Evolutionary conservation across 2,113 vertebrate species (phyloP), one percentile per base, ranked within the genome.

Genomic region (Phoenicopterus ruber): DNA sequence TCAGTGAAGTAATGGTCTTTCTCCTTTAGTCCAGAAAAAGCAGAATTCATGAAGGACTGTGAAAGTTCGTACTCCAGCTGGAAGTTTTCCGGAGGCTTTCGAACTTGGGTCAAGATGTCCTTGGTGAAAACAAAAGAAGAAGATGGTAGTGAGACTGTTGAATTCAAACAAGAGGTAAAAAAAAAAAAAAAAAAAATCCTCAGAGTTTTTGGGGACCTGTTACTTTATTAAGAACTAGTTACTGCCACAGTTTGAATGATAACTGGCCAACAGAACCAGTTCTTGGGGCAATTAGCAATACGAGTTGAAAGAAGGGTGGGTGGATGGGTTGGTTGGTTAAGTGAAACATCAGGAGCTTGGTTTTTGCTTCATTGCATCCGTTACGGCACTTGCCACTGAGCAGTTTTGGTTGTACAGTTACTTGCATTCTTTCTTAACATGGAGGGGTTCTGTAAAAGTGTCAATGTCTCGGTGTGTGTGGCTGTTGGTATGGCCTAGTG

Each of bases 101-200:
- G 99, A 58, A 99, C 99, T 38, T 99, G 99, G 99, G 99, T 99
- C 82, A 99, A 99, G 98, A 99, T 99, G 99, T 99, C 99, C 55
- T 96, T 99, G 84, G 99, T 99, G 94, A 98, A 98, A 97, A 99
- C 99, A 13, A 98, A 98, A n/a, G 99, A 99, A 73, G 98, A 98
- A 96, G 98, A 99, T 22, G 98, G 96, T 20, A 97, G 98, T 9
- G 98, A 99, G 73, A 98, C 98, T 0, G 98, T 99, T 28, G 99
- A 99, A 96, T 99, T 99, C 98, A 98, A 99, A 38, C 99, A 99
- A 94, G 99, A 99, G 99, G 99, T 99, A 93, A 96, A 80, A 49
- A 93, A 32, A 47, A 49, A 93, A 32, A 47, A 49, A 24, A n/a
- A 24, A 7, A 21, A 49, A 31, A 32, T 38, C n/a, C 3, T 10